A percentile compares a stretch with the other conserved stretches of the same genome.
Conservation (phyloP, 2,888 invertebrate genomes). For the Heteromurus nitidus region DNA sequence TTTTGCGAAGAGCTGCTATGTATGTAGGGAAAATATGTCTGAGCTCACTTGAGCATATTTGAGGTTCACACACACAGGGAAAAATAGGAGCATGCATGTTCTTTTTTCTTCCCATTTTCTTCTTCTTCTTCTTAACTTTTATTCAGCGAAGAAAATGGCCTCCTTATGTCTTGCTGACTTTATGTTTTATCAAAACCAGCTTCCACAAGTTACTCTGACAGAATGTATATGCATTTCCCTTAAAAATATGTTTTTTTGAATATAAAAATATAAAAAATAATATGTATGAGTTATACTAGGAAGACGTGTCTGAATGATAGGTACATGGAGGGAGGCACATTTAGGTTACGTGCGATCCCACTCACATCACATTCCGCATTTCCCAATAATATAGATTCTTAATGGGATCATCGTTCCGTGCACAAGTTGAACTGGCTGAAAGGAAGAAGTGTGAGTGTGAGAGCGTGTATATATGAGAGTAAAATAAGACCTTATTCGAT, state of each 20-base stretch:
- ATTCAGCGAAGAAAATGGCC: neutral
- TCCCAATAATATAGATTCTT: constrained; percentile 26
- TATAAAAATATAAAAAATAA: too few species aligned
- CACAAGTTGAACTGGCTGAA: too few species aligned
- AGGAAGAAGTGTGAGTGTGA: too few species aligned
- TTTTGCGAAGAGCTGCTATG: too few species aligned
- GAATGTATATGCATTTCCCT: neutral
- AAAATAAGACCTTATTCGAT: constrained; percentile 23
- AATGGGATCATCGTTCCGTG: constrained; percentile 28
- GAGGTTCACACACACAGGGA: neutral
- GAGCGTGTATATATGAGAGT: constrained; percentile 19
- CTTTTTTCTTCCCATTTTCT: constrained; percentile 18
- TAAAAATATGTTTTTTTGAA: too few species aligned
- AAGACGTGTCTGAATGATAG: too few species aligned
- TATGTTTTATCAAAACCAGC: constrained; percentile 29
- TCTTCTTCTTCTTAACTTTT: constrained; percentile 19
- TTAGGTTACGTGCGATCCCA: too few species aligned
- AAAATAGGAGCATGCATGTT: constrained; percentile 25
- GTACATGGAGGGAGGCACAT: too few species aligned
- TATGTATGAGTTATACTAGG: neutral
- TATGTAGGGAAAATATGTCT: too few species aligned
- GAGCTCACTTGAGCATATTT: neutral
- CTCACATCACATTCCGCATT: constrained; percentile 6
- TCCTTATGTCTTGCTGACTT: constrained; percentile 28
- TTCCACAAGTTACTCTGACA: constrained; percentile 12